These are phyloP conservation scores for Thaumatotibia leucotreta DNA, from an alignment of 1,140 invertebrate genomes.

Conservation along the genomic window DNA sequence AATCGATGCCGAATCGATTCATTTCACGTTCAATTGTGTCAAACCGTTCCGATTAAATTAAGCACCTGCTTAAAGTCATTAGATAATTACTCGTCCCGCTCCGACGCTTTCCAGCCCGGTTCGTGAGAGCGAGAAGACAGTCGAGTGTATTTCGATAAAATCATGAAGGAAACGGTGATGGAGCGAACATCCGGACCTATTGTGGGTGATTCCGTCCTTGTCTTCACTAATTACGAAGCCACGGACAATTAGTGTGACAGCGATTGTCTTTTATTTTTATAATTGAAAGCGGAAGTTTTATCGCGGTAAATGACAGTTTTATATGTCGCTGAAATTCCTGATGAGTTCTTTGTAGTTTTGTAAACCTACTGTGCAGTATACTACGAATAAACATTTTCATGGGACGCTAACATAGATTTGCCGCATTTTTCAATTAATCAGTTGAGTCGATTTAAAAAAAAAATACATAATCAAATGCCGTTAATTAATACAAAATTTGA, in stretches of 20 bases:
- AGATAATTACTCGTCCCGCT: conserved; percentile 25
- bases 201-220: conserved; percentile 32
- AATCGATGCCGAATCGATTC: conserved; percentile 40
- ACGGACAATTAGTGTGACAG: conserved; percentile 33
- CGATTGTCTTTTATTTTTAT: conserved; percentile 18
- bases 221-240: conserved; percentile 36
- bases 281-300: conserved; percentile 13
- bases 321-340: background rate
- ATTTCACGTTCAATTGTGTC: conserved; percentile 38
- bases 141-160: conserved; percentile 26
- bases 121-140: conserved; percentile 23
- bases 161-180: conserved; percentile 44
- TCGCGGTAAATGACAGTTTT: conserved; percentile 2
- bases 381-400: too few species aligned
- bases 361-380: too few species aligned
- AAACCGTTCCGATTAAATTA: conserved; percentile 59
- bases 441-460: too few species aligned
- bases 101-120: too few species aligned
- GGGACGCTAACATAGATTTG: too few species aligned
- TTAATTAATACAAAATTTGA: too few species aligned
- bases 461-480: too few species aligned
- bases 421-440: too few species aligned
- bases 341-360: background rate
- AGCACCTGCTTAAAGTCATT: conserved; percentile 39
- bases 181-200: conserved; percentile 43